These are phyloP conservation scores for Orthosia incerta DNA, from an alignment of 2,888 invertebrate species.

Conservation along the genomic window DNA sequence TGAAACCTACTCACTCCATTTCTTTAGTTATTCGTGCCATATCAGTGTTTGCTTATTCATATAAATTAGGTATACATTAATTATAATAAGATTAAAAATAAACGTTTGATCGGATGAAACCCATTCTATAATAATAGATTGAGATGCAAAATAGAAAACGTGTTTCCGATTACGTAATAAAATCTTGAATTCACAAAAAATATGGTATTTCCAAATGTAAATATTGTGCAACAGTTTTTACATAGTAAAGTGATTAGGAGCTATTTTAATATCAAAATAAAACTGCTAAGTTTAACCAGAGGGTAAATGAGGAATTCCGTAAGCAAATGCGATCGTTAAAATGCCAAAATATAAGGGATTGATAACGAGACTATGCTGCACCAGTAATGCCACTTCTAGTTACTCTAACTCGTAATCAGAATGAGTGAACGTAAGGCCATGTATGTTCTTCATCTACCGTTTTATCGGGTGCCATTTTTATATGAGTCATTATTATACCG, in stretches of 20 bases:
- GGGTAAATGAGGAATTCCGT: no score
- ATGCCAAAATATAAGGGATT: no score
- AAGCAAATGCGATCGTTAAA: no score
- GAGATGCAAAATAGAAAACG: slow-evolving; percentile 7
- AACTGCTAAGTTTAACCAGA: neutral
- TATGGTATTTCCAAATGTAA: slow-evolving; percentile 8
- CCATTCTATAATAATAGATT: neutral
- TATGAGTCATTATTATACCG: slow-evolving; percentile 48
- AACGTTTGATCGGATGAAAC: neutral
- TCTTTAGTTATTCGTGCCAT: neutral
- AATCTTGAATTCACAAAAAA: neutral
- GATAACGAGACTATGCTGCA: no score
- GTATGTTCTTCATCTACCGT: slow-evolving; percentile 60
- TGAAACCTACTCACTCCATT: neutral
- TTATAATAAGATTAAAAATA: neutral
- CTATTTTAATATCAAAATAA: neutral
- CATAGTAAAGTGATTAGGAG: neutral
- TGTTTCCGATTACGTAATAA: neutral
- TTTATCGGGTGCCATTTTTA: slow-evolving; percentile 57
- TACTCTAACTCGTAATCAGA: slow-evolving; percentile 29
- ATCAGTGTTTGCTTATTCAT: neutral
- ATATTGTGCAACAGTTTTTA: slow-evolving; percentile 10
- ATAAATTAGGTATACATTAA: neutral
- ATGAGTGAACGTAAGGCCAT: slow-evolving; percentile 79
- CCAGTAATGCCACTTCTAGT: slow-evolving; percentile 55